phyloP scores from a whole-genome alignment of 2,113 vertebrate genomes.

The Megaceryle torquata region DNA sequence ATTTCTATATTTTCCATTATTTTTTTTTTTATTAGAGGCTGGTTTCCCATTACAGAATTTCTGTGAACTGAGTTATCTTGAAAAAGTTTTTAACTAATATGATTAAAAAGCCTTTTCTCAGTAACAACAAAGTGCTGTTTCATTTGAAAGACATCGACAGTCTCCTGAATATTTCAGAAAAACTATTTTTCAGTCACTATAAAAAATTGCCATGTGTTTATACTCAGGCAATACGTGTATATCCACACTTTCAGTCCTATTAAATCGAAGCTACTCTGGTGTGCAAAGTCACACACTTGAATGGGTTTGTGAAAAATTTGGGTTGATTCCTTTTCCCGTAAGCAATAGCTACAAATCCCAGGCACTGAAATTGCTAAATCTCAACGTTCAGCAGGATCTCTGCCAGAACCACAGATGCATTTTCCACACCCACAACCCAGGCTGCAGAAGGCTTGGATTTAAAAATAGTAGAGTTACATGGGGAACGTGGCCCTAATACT shows the following conservation, averaged over 20 bases:
- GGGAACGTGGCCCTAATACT: accelerated
- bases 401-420: accelerated
- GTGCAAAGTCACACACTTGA: background rate
- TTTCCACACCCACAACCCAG: background rate
- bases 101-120: background rate
- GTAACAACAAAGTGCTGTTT: background rate
- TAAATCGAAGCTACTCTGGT: background rate
- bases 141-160: background rate
- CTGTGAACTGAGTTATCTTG: background rate
- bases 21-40: background rate
- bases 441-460: background rate
- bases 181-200: background rate
- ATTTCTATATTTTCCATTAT: background rate
- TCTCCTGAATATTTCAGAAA: background rate
- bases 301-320: background rate
- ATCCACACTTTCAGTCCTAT: background rate
- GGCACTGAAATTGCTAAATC: background rate
- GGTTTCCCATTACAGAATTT: background rate
- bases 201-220: background rate
- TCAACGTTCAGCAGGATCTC: background rate
- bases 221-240: background rate
- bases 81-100: background rate
- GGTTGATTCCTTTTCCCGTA: accelerated
- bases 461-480: background rate
- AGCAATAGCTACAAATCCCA: background rate